A percentile compares a stretch with the other conserved stretches of the same genome.
Evolutionary conservation across 2,797 vertebrate genomes (phyloP).

Genomic region (Protosalanx chinensis): DNA sequence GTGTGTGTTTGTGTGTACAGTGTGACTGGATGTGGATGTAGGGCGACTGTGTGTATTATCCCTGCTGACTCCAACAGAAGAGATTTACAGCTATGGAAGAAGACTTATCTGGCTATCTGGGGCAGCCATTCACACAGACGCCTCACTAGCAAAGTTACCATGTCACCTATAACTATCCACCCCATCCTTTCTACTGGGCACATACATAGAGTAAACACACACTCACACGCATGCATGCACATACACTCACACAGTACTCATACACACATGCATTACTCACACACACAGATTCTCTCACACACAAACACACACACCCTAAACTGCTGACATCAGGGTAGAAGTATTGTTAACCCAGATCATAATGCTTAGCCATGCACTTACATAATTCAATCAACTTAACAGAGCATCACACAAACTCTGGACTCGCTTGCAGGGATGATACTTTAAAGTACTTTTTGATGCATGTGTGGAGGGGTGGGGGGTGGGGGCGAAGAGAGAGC

Average conservation of each 20-base stretch:
- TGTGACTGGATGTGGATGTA: constrained; percentile 16
- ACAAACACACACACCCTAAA: constrained; percentile 9
- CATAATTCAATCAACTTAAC: constrained; percentile 40
- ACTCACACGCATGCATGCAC: constrained; percentile 22
- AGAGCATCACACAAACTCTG: constrained; percentile 30
- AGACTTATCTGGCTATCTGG: constrained; percentile 72
- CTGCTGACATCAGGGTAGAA: constrained; percentile 14
- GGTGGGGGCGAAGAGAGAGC: background rate
- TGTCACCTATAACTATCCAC: background rate
- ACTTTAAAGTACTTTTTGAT: constrained; percentile 24
- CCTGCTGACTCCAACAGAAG: constrained; percentile 59
- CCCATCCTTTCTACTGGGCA: background rate
- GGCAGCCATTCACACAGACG: constrained; percentile 54
- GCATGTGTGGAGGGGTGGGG: background rate
- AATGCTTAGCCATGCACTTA: constrained; percentile 49
- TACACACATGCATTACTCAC: constrained; percentile 11
- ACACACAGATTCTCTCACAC: constrained; percentile 8
- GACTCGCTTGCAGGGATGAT: constrained; percentile 34
- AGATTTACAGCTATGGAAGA: constrained; percentile 57
- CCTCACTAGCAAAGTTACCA: constrained; percentile 29
- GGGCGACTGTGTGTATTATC: constrained; percentile 41
- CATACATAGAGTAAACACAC: constrained; percentile 12
- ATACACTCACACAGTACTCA: constrained; percentile 15
- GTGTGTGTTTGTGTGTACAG: background rate
- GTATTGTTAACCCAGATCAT: constrained; percentile 47